Conservation (phyloP, 1,140 invertebrate genomes). For the Drosophila asahinai region DNA sequence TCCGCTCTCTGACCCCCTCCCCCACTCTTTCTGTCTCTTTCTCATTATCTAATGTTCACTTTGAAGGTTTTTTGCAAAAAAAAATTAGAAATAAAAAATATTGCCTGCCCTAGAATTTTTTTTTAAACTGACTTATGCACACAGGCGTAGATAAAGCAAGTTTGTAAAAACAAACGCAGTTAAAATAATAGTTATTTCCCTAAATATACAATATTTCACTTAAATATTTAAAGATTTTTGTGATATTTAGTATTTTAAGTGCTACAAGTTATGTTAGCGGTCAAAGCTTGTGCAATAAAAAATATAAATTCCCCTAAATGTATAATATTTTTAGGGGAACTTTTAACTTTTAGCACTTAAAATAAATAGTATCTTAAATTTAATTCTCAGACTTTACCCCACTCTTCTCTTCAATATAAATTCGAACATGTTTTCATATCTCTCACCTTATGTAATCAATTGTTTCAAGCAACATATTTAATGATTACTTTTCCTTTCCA, state of each 20-base stretch:
- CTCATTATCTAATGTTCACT: constrained; percentile 51
- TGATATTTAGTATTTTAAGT: not conserved
- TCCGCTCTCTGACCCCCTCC: not conserved
- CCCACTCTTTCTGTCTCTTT: constrained; percentile 8
- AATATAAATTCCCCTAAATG: no score
- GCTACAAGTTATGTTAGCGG: no score
- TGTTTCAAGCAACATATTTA: no score
- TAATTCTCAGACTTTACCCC: no score
- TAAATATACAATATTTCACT: not conserved
- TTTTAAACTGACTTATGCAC: constrained; percentile 46
- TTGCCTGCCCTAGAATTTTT: constrained; percentile 69
- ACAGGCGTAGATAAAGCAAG: constrained; percentile 26
- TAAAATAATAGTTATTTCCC: constrained; percentile 5
- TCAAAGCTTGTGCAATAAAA: no score
- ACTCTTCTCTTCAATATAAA: no score
- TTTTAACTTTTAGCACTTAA: no score
- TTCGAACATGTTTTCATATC: no score
- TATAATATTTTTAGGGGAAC: not conserved
- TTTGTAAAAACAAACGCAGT: constrained; percentile 12
- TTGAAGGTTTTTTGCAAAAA: constrained; percentile 31
- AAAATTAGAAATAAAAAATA: constrained; percentile 25
- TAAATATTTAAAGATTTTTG: not conserved
- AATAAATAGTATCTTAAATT: no score
- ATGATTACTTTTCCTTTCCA: no score
- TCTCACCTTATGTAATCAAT: no score